A percentile compares a stretch with the other conserved stretches of the same genome.
phyloP scores from a whole-genome alignment of 2,888 invertebrate genomes.

The Rhagium mordax region DNA sequence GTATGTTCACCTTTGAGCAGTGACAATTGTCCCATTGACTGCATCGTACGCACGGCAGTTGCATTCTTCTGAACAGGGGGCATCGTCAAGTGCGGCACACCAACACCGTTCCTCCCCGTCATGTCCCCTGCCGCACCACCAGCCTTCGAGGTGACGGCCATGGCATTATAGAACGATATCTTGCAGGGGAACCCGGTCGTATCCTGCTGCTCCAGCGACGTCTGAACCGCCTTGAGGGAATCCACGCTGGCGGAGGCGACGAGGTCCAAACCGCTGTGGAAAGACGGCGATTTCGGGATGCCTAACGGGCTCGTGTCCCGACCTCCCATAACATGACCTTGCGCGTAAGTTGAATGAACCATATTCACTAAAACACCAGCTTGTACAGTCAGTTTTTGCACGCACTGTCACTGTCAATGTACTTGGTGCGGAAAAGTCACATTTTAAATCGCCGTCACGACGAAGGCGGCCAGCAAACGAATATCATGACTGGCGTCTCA shows the following conservation, averaged over 20 bases:
- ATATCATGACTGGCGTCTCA: slow-evolving; percentile 14
- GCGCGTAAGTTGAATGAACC: slow-evolving; percentile 69
- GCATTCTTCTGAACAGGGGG: slow-evolving; percentile 43
- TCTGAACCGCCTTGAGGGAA: slow-evolving; percentile 68
- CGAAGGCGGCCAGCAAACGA: slow-evolving; percentile 4
- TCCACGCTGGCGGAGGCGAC: slow-evolving; percentile 76
- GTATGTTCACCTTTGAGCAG: slow-evolving; percentile 47
- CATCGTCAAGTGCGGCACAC: slow-evolving; percentile 10
- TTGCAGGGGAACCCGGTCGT: slow-evolving; percentile 45
- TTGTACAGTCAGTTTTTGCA: not conserved
- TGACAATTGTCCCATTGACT: slow-evolving; percentile 66
- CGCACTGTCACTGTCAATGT: slow-evolving; percentile 27
- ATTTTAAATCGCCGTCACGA: slow-evolving; percentile 15
- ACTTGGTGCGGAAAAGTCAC: not conserved
- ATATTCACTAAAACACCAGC: slow-evolving; percentile 50
- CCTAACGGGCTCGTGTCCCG: slow-evolving; percentile 65
- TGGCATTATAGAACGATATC: slow-evolving; percentile 32
- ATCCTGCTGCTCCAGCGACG: slow-evolving; percentile 64
- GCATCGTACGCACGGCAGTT: slow-evolving; percentile 56
- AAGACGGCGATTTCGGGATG: slow-evolving; percentile 90
- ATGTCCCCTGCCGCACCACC: not conserved
- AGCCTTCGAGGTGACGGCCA: slow-evolving; percentile 18
- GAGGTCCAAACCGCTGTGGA: slow-evolving; percentile 88
- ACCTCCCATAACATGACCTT: slow-evolving; percentile 67
- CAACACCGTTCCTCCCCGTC: slow-evolving; percentile 11